Conservation (phyloP, 1,140 invertebrate species). For the Orussus abietinus region DNA sequence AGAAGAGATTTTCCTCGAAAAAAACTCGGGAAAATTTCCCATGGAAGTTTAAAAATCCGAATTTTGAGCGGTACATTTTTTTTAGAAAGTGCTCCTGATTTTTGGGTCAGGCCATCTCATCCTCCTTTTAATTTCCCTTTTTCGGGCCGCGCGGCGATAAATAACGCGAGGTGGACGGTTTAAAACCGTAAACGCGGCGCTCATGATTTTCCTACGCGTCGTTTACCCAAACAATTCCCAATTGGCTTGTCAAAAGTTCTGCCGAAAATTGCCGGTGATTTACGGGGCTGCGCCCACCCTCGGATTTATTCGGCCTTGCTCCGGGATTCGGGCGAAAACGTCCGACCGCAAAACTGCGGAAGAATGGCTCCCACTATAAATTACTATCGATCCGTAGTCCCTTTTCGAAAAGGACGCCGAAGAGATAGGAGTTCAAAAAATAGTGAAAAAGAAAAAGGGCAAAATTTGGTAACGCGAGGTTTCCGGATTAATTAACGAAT, state of each 20-base stretch:
- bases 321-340: conserved; percentile 15
- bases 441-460: not conserved
- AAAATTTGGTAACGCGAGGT: conserved; percentile 2
- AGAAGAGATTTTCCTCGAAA: too few relatives aligned
- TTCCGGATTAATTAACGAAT: conserved; percentile 9
- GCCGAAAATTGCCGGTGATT: conserved; percentile 38
- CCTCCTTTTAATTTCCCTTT: too few relatives aligned
- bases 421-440: conserved; percentile 12
- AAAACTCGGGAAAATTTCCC: too few relatives aligned
- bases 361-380: too few relatives aligned
- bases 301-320: too few relatives aligned
- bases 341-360: conserved; percentile 15
- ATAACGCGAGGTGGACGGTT: not conserved
- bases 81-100: too few relatives aligned
- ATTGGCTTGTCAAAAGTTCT: conserved; percentile 42
- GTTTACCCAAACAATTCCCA: conserved; percentile 44
- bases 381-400: too few relatives aligned
- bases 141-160: not conserved
- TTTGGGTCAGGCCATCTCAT: too few relatives aligned
- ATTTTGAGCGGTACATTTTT: too few relatives aligned
- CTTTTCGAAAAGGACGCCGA: conserved; percentile 13
- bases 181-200: conserved; percentile 23
- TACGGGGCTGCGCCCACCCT: conserved; percentile 23
- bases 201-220: conserved; percentile 31
- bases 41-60: too few relatives aligned